Evolutionary conservation across 2,797 vertebrate species (phyloP).

Genomic region (Hydrophis major): DNA sequence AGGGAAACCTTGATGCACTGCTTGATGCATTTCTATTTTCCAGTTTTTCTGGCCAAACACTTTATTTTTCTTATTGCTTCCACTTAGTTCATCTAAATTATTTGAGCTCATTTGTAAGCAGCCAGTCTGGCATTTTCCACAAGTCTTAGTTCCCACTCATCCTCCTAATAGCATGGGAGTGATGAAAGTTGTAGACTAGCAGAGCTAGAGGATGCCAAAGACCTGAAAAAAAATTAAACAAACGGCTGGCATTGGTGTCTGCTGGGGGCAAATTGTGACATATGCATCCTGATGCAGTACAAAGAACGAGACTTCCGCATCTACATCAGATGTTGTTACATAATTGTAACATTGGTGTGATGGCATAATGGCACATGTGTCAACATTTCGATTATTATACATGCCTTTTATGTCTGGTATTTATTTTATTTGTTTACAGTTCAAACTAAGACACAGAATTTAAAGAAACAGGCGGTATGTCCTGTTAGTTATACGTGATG

Average conservation of each 20-base stretch:
- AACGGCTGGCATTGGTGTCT: neutral
- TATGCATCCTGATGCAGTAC: neutral
- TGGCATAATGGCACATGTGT: neutral
- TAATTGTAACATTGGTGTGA: neutral
- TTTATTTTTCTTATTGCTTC: neutral
- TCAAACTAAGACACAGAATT: neutral
- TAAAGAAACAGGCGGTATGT: neutral
- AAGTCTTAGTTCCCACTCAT: neutral
- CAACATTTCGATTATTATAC: neutral
- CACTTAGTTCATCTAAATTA: neutral
- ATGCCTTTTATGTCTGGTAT: neutral
- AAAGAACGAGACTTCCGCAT: neutral
- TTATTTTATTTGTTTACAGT: neutral
- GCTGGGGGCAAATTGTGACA: neutral
- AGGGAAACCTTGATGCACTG: neutral
- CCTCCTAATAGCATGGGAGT: neutral
- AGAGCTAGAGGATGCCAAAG: neutral
- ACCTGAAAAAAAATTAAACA: neutral
- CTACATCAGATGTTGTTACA: neutral
- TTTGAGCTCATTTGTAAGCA: neutral
- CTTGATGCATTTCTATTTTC: neutral
- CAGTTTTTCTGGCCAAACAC: neutral
- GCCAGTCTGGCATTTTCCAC: neutral
- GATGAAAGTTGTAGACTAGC: neutral
- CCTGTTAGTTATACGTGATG: neutral